Conservation (phyloP, 2,797 vertebrate species). For the Botia almorhae region DNA sequence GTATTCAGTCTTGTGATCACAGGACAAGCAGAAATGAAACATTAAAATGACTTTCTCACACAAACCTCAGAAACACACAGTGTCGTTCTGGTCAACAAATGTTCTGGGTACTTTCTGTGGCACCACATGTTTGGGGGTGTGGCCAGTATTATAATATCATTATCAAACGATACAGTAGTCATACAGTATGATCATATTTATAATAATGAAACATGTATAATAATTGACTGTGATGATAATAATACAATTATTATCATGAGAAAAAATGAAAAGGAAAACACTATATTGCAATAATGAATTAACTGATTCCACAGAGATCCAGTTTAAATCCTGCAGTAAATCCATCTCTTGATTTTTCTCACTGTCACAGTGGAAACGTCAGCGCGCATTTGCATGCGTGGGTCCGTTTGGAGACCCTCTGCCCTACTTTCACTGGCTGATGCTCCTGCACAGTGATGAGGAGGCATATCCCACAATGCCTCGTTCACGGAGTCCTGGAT, state of each 20-base stretch:
- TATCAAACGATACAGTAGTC: too few relatives aligned
- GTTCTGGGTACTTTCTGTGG: not conserved
- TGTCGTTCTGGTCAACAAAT: too few relatives aligned
- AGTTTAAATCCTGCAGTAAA: constrained; percentile 28
- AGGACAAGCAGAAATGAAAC: too few relatives aligned
- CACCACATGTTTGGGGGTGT: not conserved
- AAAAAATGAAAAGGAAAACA: too few relatives aligned
- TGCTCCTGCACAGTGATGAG: constrained; percentile 67
- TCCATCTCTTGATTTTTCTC: not conserved
- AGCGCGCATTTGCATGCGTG: not conserved
- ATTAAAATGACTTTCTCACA: too few relatives aligned
- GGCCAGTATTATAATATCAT: not conserved
- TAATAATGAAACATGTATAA: too few relatives aligned
- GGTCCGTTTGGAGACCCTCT: constrained; percentile 53
- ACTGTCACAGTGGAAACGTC: constrained; percentile 13
- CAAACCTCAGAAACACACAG: too few relatives aligned
- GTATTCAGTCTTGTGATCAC: too few relatives aligned
- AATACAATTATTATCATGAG: too few relatives aligned
- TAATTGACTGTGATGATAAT: too few relatives aligned
- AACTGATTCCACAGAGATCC: not conserved
- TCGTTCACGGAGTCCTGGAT: constrained; percentile 58
- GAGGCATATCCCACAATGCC: constrained; percentile 78
- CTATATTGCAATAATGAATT: not conserved
- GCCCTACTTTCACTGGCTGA: constrained; percentile 78
- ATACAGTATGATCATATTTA: too few relatives aligned